Base-by-base conservation (phyloP, 2,113 vertebrate genomes). In the Alectura lathami region DNA sequence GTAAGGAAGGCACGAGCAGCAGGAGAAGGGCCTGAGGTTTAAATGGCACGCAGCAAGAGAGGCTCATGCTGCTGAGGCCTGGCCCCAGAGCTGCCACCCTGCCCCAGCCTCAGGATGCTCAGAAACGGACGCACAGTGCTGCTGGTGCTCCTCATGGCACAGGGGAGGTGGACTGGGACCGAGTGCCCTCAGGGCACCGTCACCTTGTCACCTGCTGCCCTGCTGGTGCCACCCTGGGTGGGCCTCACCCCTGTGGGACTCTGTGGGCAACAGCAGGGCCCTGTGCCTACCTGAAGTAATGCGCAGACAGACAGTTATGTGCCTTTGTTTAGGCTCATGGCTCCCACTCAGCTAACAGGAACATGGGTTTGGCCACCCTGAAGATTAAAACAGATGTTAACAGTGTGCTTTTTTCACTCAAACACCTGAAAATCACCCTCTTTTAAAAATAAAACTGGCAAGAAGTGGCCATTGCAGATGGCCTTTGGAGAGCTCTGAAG, bases 351-450 rank as follows among this genome's bases (percentile, higher is more conserved):
- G 14, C 88, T 16, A 21, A 11, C 72, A 91, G 72, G 56, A 89
- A 75, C 40, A 3, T 0, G 27, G 9, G 4, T 24, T 72, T 68
- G 76, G 67, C 68, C 68, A 18, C 68, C n/a, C 20, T 5, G 34
- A 34, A 68, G 40, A 21, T 51, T 64, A n/a, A n/a, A 75, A 51
- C 68, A 86, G 67, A 83, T 68, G 80, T 68, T 88, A 67, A 57
- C 2, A 11, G 75, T 16, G 42, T 26, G 54, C 18, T 26, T 36
- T 89, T 91, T 80, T 30, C 83, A 68, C 72, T 6, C 76, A 56
- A 81, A 88, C 68, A 82, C 88, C 76, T 74, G 73, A 89, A 94
- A 94, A 88, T 3, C 64, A 40, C 22, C 68, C 51, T 47, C 63
- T 88, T 36, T 74, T 16, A 30, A 67, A 86, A 92, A 34, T 9